A percentile compares a stretch with the other conserved stretches of the same genome.
phyloP scores from a whole-genome alignment of 2,888 invertebrate species.

The Pachymerium ferrugineum region DNA sequence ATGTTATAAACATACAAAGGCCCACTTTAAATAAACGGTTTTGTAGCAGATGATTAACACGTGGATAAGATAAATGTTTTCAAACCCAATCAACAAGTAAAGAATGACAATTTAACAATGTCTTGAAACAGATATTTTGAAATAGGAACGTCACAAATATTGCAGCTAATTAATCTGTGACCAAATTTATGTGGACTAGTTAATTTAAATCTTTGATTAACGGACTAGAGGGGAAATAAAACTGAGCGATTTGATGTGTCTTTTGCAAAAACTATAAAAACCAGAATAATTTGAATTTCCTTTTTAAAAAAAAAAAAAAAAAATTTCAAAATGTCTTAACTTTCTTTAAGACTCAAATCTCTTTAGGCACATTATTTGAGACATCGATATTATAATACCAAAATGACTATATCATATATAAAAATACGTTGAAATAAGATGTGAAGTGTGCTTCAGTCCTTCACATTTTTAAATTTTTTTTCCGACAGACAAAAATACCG shows the following conservation, averaged over 20 bases:
- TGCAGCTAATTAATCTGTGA: not conserved
- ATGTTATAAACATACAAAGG: no score
- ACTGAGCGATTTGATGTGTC: not conserved
- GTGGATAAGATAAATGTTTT: no score
- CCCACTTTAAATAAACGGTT: no score
- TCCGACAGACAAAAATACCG: not conserved
- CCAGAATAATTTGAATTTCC: not conserved
- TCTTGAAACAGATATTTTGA: not conserved
- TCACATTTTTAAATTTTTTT: not conserved
- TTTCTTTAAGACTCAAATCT: not conserved
- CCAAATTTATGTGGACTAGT: no score
- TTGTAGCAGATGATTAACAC: no score
- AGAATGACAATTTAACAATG: not conserved
- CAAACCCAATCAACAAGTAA: not conserved
- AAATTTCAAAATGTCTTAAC: not conserved
- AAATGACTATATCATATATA: not conserved
- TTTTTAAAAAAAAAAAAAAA: no score
- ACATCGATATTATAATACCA: not conserved
- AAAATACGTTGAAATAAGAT: not conserved
- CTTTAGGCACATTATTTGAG: not conserved
- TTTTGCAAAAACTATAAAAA: not conserved
- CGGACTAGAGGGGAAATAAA: not conserved
- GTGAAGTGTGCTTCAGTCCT: not conserved
- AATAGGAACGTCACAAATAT: no score
- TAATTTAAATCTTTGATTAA: no score